Percentiles rank a stretch among this genome's conserved stretches.
phyloP scores from a whole-genome alignment of 2,888 invertebrate species.

The Rhamphomyia laevipes region DNA sequence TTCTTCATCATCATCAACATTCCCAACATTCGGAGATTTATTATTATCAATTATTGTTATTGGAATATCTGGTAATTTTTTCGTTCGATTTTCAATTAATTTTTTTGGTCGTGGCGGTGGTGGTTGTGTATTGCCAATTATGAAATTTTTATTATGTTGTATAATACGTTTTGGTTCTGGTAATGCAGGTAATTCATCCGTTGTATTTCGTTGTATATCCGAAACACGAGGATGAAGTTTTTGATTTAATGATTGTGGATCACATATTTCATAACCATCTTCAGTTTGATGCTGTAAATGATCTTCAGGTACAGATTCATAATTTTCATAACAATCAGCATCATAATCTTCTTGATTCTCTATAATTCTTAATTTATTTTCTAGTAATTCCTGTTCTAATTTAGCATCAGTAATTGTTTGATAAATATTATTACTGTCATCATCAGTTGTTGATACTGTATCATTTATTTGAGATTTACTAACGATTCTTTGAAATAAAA shows the following conservation, averaged over 20 bases:
- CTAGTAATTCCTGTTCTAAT: not conserved
- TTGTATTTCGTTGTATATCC: conserved; percentile 22
- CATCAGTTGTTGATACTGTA: not conserved
- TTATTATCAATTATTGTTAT: not conserved
- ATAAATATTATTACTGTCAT: conserved; percentile 25
- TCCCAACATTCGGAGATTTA: not conserved
- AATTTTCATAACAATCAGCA: conserved; percentile 26
- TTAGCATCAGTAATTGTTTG: conserved; percentile 30
- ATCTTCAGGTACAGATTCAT: conserved; percentile 29
- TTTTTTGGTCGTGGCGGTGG: conserved; percentile 18
- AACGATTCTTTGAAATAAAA: conserved; percentile 6
- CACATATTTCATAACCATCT: conserved; percentile 33
- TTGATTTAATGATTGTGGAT: conserved; percentile 17
- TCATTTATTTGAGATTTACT: not conserved
- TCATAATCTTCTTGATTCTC: conserved; percentile 4
- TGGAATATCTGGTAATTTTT: conserved; percentile 6
- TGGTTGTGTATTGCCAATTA: conserved; percentile 18
- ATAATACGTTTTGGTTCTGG: conserved; percentile 32
- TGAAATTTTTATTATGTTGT: conserved; percentile 14
- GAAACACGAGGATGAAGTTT: not conserved
- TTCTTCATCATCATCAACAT: conserved; percentile 25
- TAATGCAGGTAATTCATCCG: conserved; percentile 26
- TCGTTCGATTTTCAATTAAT: conserved; percentile 6
- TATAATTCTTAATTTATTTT: not conserved
- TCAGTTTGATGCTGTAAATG: conserved; percentile 16